phyloP scores from a whole-genome alignment of 2,888 invertebrate genomes.

The Pomacea canaliculata region DNA sequence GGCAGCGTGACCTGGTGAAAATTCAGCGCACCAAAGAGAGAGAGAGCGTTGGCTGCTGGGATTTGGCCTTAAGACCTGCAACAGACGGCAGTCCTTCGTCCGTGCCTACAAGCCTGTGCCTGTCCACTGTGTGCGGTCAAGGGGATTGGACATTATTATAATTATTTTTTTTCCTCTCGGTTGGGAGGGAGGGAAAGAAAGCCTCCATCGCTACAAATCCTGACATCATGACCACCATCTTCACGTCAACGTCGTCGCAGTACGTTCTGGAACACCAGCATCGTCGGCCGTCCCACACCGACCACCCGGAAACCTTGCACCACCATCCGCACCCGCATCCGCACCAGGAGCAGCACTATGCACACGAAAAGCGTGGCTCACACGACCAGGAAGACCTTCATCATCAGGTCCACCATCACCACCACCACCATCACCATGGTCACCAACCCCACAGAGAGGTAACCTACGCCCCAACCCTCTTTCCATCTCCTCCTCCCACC shows the following conservation, averaged over 20 bases:
- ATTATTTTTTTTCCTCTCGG: too few relatives aligned
- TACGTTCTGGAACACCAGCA: conserved; percentile 38
- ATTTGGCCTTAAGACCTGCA: too few relatives aligned
- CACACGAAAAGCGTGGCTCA: conserved; percentile 9
- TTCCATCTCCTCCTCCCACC: background rate
- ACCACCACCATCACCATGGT: conserved; percentile 27
- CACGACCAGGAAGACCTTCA: conserved; percentile 11
- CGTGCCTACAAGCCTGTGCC: too few relatives aligned
- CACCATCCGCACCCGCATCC: conserved; percentile 26
- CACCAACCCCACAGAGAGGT: conserved; percentile 23
- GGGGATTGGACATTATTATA: too few relatives aligned
- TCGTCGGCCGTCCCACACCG: conserved; percentile 36
- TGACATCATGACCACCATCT: conserved; percentile 31
- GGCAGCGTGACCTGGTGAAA: too few relatives aligned
- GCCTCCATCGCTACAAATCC: background rate
- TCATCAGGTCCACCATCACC: conserved; percentile 7
- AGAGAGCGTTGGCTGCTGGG: too few relatives aligned
- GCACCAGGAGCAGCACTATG: conserved; percentile 8
- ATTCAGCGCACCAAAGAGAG: too few relatives aligned
- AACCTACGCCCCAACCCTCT: background rate
- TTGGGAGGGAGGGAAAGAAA: too few relatives aligned
- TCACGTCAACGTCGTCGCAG: conserved; percentile 40
- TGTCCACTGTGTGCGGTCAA: too few relatives aligned
- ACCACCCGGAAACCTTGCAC: conserved; percentile 28
- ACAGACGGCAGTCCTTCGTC: too few relatives aligned